Evolutionary conservation across 2,113 vertebrate genomes (phyloP).

Genomic region (Forbesichthys agassizii): DNA sequence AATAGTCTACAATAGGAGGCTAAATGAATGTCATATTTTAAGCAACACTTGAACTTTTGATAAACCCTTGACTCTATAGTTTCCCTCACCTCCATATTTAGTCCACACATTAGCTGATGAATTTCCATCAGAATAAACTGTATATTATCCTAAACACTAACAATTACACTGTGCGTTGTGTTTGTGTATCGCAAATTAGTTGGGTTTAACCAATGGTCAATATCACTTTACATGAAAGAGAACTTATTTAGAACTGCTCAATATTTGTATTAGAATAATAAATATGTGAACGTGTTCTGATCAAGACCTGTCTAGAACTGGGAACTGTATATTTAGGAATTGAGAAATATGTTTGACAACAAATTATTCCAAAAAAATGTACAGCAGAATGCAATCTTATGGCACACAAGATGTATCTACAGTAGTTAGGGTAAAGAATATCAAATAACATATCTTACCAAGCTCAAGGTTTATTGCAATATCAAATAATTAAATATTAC

Average conservation of each 20-base stretch:
- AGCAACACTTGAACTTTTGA: background rate
- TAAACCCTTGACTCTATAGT: too few relatives aligned
- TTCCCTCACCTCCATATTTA: too few relatives aligned
- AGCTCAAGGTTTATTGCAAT: slow-evolving; percentile 40
- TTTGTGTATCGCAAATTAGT: too few relatives aligned
- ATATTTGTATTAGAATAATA: background rate
- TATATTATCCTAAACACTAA: too few relatives aligned
- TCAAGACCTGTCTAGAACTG: slow-evolving; percentile 7
- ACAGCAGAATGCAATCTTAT: slow-evolving; percentile 20
- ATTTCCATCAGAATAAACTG: too few relatives aligned
- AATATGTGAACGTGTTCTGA: background rate
- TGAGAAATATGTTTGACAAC: slow-evolving; percentile 10
- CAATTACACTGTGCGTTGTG: too few relatives aligned
- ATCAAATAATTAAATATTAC: slow-evolving; percentile 1
- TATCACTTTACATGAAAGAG: slow-evolving; percentile 5
- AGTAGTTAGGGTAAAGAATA: background rate
- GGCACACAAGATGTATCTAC: background rate
- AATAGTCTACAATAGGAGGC: background rate
- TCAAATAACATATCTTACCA: slow-evolving; percentile 10
- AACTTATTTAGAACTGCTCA: slow-evolving; percentile 18
- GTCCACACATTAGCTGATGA: too few relatives aligned
- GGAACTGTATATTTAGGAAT: slow-evolving; percentile 5
- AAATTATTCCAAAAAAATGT: slow-evolving; percentile 14
- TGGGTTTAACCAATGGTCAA: slow-evolving; percentile 4
- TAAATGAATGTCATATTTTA: background rate